phyloP scores from a whole-genome alignment of 2,797 vertebrate genomes.

The Potorous gilbertii region DNA sequence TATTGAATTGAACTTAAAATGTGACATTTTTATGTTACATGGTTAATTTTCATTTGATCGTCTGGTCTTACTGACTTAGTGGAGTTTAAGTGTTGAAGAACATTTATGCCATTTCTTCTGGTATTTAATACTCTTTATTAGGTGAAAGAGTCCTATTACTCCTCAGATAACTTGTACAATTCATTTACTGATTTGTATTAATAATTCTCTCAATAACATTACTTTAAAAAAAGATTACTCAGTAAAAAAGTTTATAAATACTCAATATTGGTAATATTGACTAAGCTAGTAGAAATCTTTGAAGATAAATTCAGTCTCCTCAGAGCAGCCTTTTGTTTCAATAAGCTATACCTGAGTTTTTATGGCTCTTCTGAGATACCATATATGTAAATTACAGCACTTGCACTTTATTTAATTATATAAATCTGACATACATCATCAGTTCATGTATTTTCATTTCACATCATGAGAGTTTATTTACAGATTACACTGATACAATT shows the following conservation, averaged over 20 bases:
- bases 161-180: not conserved
- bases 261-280: not conserved
- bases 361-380: conserved; percentile 16
- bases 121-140: not conserved
- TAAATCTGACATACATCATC: conserved; percentile 14
- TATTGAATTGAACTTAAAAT: not conserved
- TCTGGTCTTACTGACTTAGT: not conserved
- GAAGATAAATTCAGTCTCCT: conserved; percentile 28
- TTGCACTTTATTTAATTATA: conserved; percentile 12
- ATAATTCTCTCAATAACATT: conserved; percentile 29
- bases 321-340: conserved; percentile 43
- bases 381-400: not conserved
- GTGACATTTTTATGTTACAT: not conserved
- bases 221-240: not conserved
- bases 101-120: not conserved
- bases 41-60: not conserved
- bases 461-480: not conserved
- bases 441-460: conserved; percentile 2
- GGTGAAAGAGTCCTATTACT: not conserved
- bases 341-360: conserved; percentile 29
- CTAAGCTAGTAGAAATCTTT: conserved; percentile 35
- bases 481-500: conserved; percentile 1
- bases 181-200: conserved; percentile 25
- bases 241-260: not conserved
- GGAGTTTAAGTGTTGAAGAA: not conserved